Evolutionary conservation across 2,888 invertebrate species (phyloP).

Genomic region (Tryphoninae sp.): DNA sequence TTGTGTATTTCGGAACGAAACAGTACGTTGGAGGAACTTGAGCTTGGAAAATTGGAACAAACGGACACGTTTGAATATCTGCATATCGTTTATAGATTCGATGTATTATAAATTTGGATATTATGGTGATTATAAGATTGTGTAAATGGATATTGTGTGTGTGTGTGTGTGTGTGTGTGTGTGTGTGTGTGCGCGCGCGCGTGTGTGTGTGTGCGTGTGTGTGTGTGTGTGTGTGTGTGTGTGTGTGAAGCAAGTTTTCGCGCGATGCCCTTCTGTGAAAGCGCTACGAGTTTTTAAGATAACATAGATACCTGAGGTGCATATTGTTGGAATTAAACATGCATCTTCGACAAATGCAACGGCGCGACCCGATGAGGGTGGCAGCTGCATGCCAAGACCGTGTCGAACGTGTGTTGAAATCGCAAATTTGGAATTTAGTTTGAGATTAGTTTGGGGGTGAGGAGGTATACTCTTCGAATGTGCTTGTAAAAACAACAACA

Average conservation of each 20-base stretch:
- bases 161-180: background rate
- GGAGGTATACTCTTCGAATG: no score
- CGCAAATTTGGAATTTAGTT: background rate
- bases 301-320: background rate
- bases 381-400: constrained; percentile 18
- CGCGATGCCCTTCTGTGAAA: background rate
- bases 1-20: background rate
- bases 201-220: no score
- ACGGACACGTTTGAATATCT: background rate
- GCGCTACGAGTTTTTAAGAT: background rate
- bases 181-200: no score
- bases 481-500: background rate
- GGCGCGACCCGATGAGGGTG: constrained; percentile 9
- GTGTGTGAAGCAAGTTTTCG: background rate
- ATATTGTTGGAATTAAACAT: constrained; percentile 15
- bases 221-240: background rate
- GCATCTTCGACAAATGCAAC: constrained; percentile 11
- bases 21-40: background rate
- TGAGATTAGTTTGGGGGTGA: background rate
- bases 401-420: constrained; percentile 7
- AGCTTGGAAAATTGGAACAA: constrained; percentile 1
- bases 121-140: background rate
- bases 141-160: background rate
- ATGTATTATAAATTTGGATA: background rate
- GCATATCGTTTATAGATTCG: background rate